Evolutionary conservation across 2,888 invertebrate species (phyloP), one percentile per base, ranked within the genome.

Genomic region (Atherix ibis): DNA sequence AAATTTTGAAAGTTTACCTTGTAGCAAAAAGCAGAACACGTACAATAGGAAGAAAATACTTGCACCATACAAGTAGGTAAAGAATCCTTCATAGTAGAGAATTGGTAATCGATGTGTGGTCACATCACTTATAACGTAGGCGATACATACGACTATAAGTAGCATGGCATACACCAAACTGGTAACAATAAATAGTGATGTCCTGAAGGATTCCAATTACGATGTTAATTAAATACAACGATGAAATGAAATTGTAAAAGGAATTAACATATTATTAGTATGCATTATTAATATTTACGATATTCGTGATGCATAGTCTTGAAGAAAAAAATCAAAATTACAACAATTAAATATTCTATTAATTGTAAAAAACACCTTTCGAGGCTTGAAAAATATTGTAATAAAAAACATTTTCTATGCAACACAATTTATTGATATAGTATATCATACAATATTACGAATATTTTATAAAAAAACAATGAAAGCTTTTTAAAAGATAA

Each of bases 131-230:
- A 92, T 79, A 51, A 92, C 88, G 63, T 91, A 87, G 43, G 89
- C 88, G 58, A 91, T 72, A 67, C 92, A 94, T 40, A 91, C 76
- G 48, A 92, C 88, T 48, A 92, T 81, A 61, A 92, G 68, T 43
- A 92, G 76, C 65, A 92, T 88, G 53, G 89, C 91, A 67, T 94
- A 94, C 55, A 92, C 83, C 67, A 89, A 85, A 65, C 92, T 92
- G 70, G 89, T 82, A 62, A 89, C 84, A 66, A 91, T 89, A 70
- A 89, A 89, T 50, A 88, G 70, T 50, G 88, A 88, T 48, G 89
- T 89, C 72, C 89, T 89, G 76, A 44, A 71, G 72, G n/a, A n/a
- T n/a, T n/a, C n/a, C n/a, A n/a, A n/a, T n/a, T n/a, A n/a, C n/a
- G n/a, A n/a, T n/a, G n/a, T n/a, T n/a, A n/a, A 27, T 9, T 26